A percentile compares a stretch with the other conserved stretches of the same genome.
These are phyloP conservation scores for Ellobium chinense DNA, from an alignment of 2,888 invertebrate species.

Conservation along the genomic window DNA sequence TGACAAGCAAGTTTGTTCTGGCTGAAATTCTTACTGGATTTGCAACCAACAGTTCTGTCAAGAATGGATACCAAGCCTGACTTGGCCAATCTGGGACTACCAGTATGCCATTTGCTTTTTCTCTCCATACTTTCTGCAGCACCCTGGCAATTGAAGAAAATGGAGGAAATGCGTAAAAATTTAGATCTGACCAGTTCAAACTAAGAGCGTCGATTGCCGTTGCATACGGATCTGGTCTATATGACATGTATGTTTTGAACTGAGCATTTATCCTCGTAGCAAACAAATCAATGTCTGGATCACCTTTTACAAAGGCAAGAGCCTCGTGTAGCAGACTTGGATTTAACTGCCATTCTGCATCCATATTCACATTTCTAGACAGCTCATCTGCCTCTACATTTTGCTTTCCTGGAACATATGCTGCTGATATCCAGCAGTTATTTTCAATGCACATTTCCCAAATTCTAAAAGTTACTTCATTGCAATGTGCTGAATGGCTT, in stretches of 20 bases:
- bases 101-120: neutral
- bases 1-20: neutral
- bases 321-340: neutral
- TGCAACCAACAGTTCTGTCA: neutral
- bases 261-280: neutral
- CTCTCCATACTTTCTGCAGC: neutral
- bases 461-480: neutral
- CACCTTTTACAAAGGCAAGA: neutral
- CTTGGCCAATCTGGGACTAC: neutral
- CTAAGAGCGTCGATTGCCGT: neutral
- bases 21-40: neutral
- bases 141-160: neutral
- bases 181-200: too few relatives aligned
- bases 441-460: neutral
- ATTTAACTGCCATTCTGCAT: too few relatives aligned
- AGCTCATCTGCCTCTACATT: neutral
- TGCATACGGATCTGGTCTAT: neutral
- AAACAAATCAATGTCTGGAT: neutral
- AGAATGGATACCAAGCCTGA: neutral
- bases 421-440: neutral
- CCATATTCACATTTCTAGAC: neutral
- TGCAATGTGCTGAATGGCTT: neutral
- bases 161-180: neutral
- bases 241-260: neutral
- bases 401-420: neutral